Base-by-base conservation (phyloP, 2,888 invertebrate genomes). In the Cetonia aurata region DNA sequence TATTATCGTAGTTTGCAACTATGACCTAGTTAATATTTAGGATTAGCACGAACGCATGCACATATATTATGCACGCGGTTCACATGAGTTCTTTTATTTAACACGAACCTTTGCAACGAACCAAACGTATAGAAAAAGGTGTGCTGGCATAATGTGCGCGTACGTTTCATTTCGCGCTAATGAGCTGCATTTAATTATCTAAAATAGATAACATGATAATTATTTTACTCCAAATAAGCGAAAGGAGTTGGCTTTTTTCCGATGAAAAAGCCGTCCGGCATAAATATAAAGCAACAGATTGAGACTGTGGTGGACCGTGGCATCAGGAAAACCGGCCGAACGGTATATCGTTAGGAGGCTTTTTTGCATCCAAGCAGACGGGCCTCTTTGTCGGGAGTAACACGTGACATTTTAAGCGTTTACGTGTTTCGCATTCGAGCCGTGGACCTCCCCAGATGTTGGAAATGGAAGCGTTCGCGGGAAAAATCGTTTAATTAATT, bases 401-500 rank as follows among this genome's bases (percentile, higher is more conserved):
- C 78, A 78, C 78, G 78, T 79, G 77, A 77, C 79, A 75, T 79
- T 78, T 79, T 77, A 77, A 77, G 75, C 73, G 71, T 69, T 70
- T 73, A 79, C 77, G 78, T 78, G 78, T 67, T 66, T 68, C 60
- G 77, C 75, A 78, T 76, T 42, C 48, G 48, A 57, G 67, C 60
- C 62, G 52, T 62, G 73, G 71, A 73, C 73, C 71, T 73, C 73
- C 71, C 69, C 69, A 53, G 69, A 69, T 69, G 69, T 60, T 68
- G 33, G 50, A 68, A 42, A 57, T 50, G 50, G 37, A 68, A 41
- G 48, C 48, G 19, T 67, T 69, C 69, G 53, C 48, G 60, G 15
- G 52, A 50, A 42, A 60, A 60, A 68, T 68, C 59, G 69, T 44
- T 53, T 69, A 69, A 69, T 69, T 69, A 69, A 60, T 69, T 59